phyloP scores from a whole-genome alignment of 1,140 invertebrate genomes.

The Drosophila ogumai region DNA sequence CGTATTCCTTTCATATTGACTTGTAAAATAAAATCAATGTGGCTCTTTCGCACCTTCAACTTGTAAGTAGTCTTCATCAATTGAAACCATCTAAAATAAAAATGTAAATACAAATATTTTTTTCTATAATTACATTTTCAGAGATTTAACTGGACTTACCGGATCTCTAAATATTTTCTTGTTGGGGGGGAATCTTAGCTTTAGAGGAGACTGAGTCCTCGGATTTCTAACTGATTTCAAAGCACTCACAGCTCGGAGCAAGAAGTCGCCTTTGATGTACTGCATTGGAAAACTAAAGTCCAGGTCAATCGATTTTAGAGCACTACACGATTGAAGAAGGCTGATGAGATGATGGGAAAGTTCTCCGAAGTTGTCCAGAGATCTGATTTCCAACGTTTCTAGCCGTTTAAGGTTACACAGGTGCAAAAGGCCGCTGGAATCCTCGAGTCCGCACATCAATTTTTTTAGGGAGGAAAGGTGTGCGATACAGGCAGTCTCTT shows the following conservation, averaged over 20 bases:
- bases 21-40: not conserved
- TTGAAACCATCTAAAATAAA: not conserved
- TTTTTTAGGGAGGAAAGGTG: not conserved
- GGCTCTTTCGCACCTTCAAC: not conserved
- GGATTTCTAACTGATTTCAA: not conserved
- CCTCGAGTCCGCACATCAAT: constrained; percentile 1
- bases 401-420: not conserved
- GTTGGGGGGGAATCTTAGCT: not conserved
- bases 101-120: not conserved
- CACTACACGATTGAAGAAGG: not conserved
- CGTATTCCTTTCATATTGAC: no score
- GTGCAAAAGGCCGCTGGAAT: not conserved
- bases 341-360: not conserved
- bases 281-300: not conserved
- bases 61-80: not conserved
- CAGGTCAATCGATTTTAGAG: not conserved
- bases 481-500: not conserved
- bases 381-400: not conserved
- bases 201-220: not conserved
- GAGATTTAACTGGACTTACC: not conserved
- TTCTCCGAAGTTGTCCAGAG: not conserved
- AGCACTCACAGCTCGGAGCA: not conserved
- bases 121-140: not conserved
- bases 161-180: not conserved
- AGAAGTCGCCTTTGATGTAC: not conserved